phyloP scores from a whole-genome alignment of 2,113 vertebrate species.

The Microcebus jonahi region DNA sequence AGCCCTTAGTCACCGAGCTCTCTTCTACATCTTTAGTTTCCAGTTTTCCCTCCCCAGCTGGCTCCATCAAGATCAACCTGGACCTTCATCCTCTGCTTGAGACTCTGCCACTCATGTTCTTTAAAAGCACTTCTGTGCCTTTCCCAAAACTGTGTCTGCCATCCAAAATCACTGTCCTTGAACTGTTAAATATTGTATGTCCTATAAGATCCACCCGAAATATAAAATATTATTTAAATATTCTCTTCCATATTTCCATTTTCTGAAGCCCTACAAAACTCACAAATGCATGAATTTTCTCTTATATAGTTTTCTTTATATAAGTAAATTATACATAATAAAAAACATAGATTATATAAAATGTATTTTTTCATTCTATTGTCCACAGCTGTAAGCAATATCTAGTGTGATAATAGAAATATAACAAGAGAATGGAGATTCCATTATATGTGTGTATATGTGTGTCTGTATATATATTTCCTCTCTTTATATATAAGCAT shows the following conservation, averaged over 20 bases:
- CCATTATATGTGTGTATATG: not conserved
- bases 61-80: not conserved
- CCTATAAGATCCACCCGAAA: not conserved
- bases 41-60: not conserved
- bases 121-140: not conserved
- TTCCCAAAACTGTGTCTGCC: not conserved
- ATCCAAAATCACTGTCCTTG: not conserved
- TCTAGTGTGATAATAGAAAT: too few relatives aligned
- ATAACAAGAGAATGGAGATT: not conserved
- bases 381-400: not conserved
- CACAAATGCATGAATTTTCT: not conserved
- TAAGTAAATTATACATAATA: not conserved
- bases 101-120: not conserved
- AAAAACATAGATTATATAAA: not conserved
- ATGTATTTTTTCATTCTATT: not conserved
- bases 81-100: not conserved
- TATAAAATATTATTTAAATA: not conserved
- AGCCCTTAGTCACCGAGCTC: not conserved
- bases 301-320: not conserved
- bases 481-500: too few relatives aligned
- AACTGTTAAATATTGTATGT: not conserved
- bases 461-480: too few relatives aligned
- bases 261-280: not conserved
- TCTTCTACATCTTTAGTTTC: not conserved
- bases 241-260: not conserved